Evolutionary conservation across 2,113 vertebrate genomes (phyloP).

Genomic region (Ammodytes dubius): DNA sequence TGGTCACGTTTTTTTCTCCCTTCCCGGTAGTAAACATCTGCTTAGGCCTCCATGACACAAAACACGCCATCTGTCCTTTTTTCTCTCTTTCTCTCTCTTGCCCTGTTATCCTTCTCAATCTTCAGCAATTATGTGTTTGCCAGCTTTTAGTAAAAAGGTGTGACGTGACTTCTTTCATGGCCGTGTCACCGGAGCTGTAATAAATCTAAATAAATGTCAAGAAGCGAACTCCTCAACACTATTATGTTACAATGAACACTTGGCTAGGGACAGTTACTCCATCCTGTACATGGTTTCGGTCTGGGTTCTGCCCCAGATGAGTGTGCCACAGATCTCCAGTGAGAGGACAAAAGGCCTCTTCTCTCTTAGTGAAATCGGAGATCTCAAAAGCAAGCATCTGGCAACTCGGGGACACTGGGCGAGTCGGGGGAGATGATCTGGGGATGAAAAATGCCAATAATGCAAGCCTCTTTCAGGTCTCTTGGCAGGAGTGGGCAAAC

Average conservation of each 20-base stretch:
- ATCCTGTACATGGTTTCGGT: conserved; percentile 33
- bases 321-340: conserved; percentile 45
- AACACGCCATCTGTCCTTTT: conserved; percentile 70
- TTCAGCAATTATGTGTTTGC: conserved; percentile 44
- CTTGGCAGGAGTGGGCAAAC: conserved; percentile 74
- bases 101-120: conserved; percentile 37
- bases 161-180: conserved; percentile 11
- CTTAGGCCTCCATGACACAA: conserved; percentile 59
- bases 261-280: conserved; percentile 42
- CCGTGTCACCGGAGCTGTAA: conserved; percentile 32
- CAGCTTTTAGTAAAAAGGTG: conserved; percentile 46
- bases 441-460: conserved; percentile 82
- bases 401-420: conserved; percentile 66
- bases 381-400: conserved; percentile 74
- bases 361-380: conserved; percentile 77
- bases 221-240: conserved; percentile 50
- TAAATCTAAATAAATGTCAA: conserved; percentile 65
- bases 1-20: conserved; percentile 60
- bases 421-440: conserved; percentile 58
- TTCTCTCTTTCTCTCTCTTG: conserved; percentile 1
- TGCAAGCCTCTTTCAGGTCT: conserved; percentile 60
- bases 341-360: conserved; percentile 73
- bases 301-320: conserved; percentile 47
- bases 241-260: conserved; percentile 62
- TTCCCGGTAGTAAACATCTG: conserved; percentile 78